phyloP scores from a whole-genome alignment of 2,888 invertebrate species.

The Timema cristinae region DNA sequence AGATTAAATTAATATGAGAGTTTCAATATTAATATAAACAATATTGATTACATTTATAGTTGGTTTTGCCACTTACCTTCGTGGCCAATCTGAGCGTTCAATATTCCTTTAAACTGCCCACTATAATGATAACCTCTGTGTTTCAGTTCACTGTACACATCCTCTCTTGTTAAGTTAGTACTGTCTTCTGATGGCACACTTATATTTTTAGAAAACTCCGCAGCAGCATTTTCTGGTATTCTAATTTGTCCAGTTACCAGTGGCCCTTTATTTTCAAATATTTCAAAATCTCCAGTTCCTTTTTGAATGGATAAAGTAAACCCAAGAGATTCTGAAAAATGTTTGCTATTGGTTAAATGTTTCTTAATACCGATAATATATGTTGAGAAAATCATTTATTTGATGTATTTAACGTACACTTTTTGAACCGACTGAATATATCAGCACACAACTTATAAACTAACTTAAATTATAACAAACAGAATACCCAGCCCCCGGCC shows the following conservation, averaged over 20 bases:
- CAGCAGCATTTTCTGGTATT: constrained; percentile 15
- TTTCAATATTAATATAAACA: too few relatives aligned
- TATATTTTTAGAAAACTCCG: constrained; percentile 12
- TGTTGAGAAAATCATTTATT: background rate
- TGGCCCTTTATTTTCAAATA: constrained; percentile 43
- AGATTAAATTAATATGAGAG: too few relatives aligned
- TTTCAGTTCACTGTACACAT: constrained; percentile 24
- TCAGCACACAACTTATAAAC: too few relatives aligned
- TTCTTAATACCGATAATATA: background rate
- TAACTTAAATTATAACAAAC: too few relatives aligned
- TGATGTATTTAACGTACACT: too few relatives aligned
- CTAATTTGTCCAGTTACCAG: constrained; percentile 21
- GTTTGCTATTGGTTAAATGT: background rate
- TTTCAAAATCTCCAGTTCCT: constrained; percentile 46
- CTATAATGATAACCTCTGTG: constrained; percentile 42
- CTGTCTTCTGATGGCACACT: background rate
- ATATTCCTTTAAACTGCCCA: constrained; percentile 38
- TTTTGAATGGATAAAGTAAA: constrained; percentile 41
- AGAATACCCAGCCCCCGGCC: too few relatives aligned
- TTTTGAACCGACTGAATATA: too few relatives aligned
- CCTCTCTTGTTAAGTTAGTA: constrained; percentile 17
- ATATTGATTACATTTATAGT: too few relatives aligned
- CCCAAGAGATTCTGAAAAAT: constrained; percentile 40
- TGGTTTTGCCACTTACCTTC: constrained; percentile 19
- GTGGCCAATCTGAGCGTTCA: constrained; percentile 4